phyloP scores from a whole-genome alignment of 1,140 invertebrate genomes.

The Melipona quadrifasciata region DNA sequence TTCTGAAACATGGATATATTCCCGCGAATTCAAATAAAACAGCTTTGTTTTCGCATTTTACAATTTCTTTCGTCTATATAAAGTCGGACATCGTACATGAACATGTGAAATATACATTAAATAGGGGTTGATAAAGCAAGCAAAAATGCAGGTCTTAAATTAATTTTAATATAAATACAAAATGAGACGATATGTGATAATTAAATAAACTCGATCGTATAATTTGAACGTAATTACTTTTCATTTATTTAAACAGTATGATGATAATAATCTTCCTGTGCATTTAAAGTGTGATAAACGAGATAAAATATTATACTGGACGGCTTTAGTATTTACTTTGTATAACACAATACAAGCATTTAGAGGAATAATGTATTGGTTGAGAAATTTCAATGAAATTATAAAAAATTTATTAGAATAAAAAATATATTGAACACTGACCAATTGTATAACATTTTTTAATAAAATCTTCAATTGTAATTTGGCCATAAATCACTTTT shows the following conservation, averaged over 20 bases:
- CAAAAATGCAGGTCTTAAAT: constrained; percentile 63
- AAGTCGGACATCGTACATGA: background rate
- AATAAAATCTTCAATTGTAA: background rate
- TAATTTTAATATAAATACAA: constrained; percentile 15
- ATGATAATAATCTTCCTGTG: constrained; percentile 84
- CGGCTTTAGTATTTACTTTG: constrained; percentile 73
- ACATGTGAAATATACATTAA: background rate
- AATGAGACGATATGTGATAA: background rate
- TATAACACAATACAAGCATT: background rate
- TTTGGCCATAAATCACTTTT: constrained; percentile 56
- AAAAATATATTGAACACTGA: constrained; percentile 7
- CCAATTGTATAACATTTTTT: background rate
- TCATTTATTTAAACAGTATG: constrained; percentile 75
- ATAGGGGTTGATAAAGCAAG: constrained; percentile 52
- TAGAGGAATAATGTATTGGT: background rate
- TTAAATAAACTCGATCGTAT: background rate
- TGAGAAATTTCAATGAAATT: background rate
- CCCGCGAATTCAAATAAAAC: constrained; percentile 9
- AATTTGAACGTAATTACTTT: constrained; percentile 7
- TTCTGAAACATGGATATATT: background rate
- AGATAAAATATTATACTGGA: constrained; percentile 83
- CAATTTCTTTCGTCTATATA: background rate
- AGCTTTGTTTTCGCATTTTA: background rate
- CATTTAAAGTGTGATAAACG: constrained; percentile 83
- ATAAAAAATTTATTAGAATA: constrained; percentile 15